phyloP scores from a whole-genome alignment of 1,140 invertebrate species.

The Drosophila ficusphila region DNA sequence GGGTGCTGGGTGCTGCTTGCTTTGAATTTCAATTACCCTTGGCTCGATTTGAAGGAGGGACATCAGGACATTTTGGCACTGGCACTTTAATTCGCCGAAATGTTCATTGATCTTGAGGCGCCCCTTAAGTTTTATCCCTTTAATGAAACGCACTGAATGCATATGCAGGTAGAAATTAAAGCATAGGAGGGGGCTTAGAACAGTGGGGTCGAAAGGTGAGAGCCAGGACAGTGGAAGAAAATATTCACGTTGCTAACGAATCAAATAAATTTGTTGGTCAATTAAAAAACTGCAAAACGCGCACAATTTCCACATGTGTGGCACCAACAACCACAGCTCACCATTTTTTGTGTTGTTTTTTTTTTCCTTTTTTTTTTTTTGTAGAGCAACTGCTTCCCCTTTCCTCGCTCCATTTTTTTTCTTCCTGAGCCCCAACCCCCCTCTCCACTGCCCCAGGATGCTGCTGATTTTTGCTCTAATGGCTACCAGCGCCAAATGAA shows the following conservation, averaged over 20 bases:
- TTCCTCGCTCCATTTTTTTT: not conserved
- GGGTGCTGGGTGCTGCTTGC: conserved; percentile 25
- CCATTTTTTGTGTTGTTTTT: not conserved
- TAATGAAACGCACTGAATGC: conserved; percentile 4
- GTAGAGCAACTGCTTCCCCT: too few species aligned
- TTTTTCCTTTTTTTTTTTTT: not conserved
- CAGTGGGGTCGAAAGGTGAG: conserved; percentile 23
- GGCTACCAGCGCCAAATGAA: conserved; percentile 78
- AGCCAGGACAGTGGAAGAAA: conserved; percentile 42
- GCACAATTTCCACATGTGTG: conserved; percentile 81
- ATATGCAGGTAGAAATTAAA: conserved; percentile 13
- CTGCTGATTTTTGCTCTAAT: conserved; percentile 80
- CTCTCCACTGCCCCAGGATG: conserved; percentile 30
- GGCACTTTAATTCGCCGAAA: conserved; percentile 12
- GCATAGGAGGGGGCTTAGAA: not conserved
- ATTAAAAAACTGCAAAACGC: conserved; percentile 83
- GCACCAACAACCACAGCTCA: conserved; percentile 45
- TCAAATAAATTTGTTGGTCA: conserved; percentile 83
- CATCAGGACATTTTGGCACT: conserved; percentile 17
- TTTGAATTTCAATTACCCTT: conserved; percentile 72
- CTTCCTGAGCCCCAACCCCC: not conserved
- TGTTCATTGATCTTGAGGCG: too few species aligned
- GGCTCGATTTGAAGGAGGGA: not conserved
- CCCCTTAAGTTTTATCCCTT: too few species aligned
- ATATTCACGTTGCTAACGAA: conserved; percentile 74